phyloP scores from a whole-genome alignment of 1,140 invertebrate genomes.

The Drosophila virilis region DNA sequence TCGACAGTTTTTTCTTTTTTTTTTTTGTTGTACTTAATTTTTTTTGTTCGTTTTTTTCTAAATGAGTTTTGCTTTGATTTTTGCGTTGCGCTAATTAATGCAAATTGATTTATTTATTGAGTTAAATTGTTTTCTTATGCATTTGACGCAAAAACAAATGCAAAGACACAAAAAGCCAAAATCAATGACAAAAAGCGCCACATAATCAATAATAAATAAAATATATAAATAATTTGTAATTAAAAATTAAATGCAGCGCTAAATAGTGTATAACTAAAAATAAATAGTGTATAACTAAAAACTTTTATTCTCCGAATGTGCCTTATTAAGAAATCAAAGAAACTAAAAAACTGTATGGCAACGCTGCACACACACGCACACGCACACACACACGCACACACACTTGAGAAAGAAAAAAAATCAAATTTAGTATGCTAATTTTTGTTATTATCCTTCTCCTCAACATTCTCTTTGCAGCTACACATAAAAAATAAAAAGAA shows the following conservation, averaged over 20 bases:
- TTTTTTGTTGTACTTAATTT: neutral
- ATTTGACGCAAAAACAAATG: slow-evolving; percentile 27
- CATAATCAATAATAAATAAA: slow-evolving; percentile 18
- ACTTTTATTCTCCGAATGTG: neutral
- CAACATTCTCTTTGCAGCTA: slow-evolving; percentile 67
- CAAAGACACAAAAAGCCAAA: slow-evolving; percentile 8
- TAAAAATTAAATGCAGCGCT: neutral
- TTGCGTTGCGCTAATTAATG: slow-evolving; percentile 56
- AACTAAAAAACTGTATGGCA: slow-evolving; percentile 5
- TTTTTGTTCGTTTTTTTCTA: slow-evolving; percentile 13
- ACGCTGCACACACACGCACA: neutral
- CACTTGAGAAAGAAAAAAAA: neutral
- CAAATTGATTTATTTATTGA: slow-evolving; percentile 50
- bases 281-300: slow-evolving; percentile 19
- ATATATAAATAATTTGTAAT: neutral
- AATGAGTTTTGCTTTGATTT: slow-evolving; percentile 62
- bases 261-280: neutral
- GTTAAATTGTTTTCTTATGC: slow-evolving; percentile 31
- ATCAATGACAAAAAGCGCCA: slow-evolving; percentile 17
- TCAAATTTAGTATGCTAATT: slow-evolving; percentile 34
- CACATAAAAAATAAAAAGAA: slow-evolving; percentile 42
- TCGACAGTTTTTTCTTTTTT: slow-evolving; percentile 29
- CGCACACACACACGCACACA: neutral
- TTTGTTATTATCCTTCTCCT: slow-evolving; percentile 43
- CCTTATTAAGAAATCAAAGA: neutral